Evolutionary conservation across 2,113 vertebrate genomes (phyloP).

Genomic region (Protobothrops flavoviridis): DNA sequence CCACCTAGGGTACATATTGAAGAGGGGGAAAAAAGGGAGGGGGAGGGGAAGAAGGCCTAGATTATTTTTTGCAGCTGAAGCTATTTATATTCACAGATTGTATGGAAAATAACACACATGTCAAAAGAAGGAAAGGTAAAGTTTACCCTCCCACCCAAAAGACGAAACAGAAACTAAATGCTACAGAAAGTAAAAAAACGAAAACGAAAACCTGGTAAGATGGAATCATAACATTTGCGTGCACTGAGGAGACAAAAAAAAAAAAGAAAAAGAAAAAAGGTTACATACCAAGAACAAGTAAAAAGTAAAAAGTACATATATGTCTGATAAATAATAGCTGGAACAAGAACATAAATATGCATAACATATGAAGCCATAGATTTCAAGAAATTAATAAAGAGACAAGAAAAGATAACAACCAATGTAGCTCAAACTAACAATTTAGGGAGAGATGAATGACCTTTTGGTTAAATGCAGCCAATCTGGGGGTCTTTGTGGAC

Average conservation of each 20-base stretch:
- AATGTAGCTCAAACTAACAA: background rate
- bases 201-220: constrained; percentile 85
- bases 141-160: background rate
- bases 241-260: constrained; percentile 77
- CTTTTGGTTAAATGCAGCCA: background rate
- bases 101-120: background rate
- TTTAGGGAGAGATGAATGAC: background rate
- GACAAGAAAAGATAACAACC: background rate
- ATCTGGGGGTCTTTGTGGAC: background rate
- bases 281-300: constrained; percentile 68
- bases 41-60: background rate
- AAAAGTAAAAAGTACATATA: constrained; percentile 38
- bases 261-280: constrained; percentile 60
- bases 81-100: background rate
- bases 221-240: constrained; percentile 82
- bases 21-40: constrained; percentile 11
- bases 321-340: constrained; percentile 37
- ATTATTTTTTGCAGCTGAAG: background rate
- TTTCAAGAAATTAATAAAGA: constrained; percentile 15
- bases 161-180: constrained; percentile 47
- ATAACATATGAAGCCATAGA: constrained; percentile 25
- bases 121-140: constrained; percentile 11
- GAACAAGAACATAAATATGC: constrained; percentile 31
- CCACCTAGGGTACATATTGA: constrained; percentile 77
- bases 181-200: constrained; percentile 44